A percentile compares a stretch with the other conserved stretches of the same genome.
These are phyloP conservation scores for Antennarius striatus DNA, from an alignment of 2,113 vertebrate genomes.

Conservation along the genomic window DNA sequence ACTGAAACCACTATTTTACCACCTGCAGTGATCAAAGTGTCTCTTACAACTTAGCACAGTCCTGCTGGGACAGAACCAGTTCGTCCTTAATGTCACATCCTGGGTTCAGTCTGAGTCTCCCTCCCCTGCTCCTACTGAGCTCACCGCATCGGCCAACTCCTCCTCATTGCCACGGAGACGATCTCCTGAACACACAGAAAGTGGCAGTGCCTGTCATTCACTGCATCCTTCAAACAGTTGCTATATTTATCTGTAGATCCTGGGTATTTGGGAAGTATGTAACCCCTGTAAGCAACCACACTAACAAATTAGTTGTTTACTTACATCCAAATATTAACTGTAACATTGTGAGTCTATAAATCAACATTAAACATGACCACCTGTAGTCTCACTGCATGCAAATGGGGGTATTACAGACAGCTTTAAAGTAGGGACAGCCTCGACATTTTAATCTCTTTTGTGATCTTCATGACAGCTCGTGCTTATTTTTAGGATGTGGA, in stretches of 20 bases:
- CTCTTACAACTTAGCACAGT: slow-evolving; percentile 1
- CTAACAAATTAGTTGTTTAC: background rate
- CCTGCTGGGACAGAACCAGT: slow-evolving; percentile 1
- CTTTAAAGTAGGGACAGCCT: slow-evolving; percentile 17
- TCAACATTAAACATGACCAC: background rate
- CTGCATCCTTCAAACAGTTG: background rate
- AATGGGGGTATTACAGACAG: background rate
- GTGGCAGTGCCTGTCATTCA: slow-evolving; percentile 2
- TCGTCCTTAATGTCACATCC: slow-evolving; percentile 1
- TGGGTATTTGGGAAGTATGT: background rate
- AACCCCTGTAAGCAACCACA: too few relatives aligned
- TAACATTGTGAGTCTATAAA: background rate
- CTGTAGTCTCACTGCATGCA: background rate
- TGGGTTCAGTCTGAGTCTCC: slow-evolving; percentile 87
- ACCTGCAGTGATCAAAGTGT: slow-evolving; percentile 1
- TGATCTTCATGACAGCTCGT: slow-evolving; percentile 9
- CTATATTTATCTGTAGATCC: too few relatives aligned
- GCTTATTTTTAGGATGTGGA: slow-evolving; percentile 44
- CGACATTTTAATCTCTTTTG: slow-evolving; percentile 7
- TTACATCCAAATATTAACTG: background rate
- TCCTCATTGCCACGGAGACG: slow-evolving; percentile 89
- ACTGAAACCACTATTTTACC: slow-evolving; percentile 5
- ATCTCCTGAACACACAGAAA: slow-evolving; percentile 81
- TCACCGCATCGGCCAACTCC: slow-evolving; percentile 83
- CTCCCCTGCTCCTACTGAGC: slow-evolving; percentile 75